Evolutionary conservation across 2,888 invertebrate species (phyloP).

Genomic region (Prosopocoilus inquinatus): DNA sequence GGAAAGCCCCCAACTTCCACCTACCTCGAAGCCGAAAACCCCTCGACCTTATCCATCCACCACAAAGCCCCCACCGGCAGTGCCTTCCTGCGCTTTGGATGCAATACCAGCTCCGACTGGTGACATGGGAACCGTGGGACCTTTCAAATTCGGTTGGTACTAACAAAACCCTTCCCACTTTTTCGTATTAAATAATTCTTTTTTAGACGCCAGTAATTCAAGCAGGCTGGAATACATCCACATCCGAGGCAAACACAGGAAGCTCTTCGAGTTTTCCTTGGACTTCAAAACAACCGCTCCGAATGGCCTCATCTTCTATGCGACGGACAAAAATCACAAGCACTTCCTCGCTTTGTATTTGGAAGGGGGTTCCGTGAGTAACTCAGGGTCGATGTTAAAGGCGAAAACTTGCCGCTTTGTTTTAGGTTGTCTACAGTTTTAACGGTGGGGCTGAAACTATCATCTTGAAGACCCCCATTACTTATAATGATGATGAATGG

Average conservation of each 20-base stretch:
- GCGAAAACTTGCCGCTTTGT: neutral
- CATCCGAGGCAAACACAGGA: conserved; percentile 57
- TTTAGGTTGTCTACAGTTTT: conserved; percentile 66
- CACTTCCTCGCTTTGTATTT: conserved; percentile 77
- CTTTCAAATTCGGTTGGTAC: conserved; percentile 62
- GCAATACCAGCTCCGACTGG: conserved; percentile 52
- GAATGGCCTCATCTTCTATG: conserved; percentile 84
- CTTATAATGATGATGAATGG: conserved; percentile 76
- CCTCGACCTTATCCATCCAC: neutral
- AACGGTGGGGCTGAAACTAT: conserved; percentile 64
- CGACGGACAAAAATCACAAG: conserved; percentile 57
- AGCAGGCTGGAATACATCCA: conserved; percentile 72
- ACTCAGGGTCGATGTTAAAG: neutral
- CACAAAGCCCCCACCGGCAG: conserved; percentile 4
- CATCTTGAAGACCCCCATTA: conserved; percentile 56
- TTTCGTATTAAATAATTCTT: neutral
- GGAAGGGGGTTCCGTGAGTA: conserved; percentile 66
- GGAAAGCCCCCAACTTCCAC: neutral
- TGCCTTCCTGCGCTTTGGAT: conserved; percentile 55
- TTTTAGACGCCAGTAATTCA: conserved; percentile 62
- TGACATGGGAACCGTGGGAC: conserved; percentile 55
- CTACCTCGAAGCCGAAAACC: neutral
- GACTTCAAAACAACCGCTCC: conserved; percentile 73
- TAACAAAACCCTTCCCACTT: neutral
- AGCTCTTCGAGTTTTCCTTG: conserved; percentile 72